phyloP scores from a whole-genome alignment of 2,888 invertebrate genomes.

The Aricia artaxerxes region DNA sequence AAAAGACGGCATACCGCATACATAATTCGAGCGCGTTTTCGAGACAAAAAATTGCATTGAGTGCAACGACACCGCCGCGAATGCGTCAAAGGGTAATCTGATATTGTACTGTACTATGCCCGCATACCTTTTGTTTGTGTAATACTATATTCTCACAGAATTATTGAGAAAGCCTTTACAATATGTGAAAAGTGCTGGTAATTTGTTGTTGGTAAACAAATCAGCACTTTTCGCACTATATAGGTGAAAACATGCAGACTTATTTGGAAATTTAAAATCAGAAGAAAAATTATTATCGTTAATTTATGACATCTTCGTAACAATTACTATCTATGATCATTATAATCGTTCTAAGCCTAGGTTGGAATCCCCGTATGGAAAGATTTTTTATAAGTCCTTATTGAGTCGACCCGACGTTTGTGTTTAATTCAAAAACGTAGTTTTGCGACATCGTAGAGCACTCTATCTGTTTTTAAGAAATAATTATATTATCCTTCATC shows the following conservation, averaged over 20 bases:
- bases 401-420: no score
- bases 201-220: slow-evolving; percentile 10
- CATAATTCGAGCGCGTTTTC: neutral
- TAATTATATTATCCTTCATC: no score
- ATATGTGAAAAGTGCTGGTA: neutral
- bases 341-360: no score
- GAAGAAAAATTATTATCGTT: no score
- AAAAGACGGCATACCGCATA: slow-evolving; percentile 2
- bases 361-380: no score
- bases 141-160: neutral
- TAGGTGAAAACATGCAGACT: neutral
- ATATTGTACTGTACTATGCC: neutral
- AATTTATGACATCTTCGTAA: no score
- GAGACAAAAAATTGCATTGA: slow-evolving; percentile 25
- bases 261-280: neutral
- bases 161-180: neutral
- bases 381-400: no score
- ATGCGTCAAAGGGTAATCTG: slow-evolving; percentile 20
- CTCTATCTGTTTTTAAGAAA: no score
- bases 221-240: neutral
- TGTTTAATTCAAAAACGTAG: no score
- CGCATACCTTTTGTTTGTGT: slow-evolving; percentile 15
- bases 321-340: no score
- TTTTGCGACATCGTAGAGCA: no score
- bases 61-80: slow-evolving; percentile 21